Conservation (phyloP, 35 echinoderm and acorn worm genomes). For the Apostichopus japonicus region DNA sequence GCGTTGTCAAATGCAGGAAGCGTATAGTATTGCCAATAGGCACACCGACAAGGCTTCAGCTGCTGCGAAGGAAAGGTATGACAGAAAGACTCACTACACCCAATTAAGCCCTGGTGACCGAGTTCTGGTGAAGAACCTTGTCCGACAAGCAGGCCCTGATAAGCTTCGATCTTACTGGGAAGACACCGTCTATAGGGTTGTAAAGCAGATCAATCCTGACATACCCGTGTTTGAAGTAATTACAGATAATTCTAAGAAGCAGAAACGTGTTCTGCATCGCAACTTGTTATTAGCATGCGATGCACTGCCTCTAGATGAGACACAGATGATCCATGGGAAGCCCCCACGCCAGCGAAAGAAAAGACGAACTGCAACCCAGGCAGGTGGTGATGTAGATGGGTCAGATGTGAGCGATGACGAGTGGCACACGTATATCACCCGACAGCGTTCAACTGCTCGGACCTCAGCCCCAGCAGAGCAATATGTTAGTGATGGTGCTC, state of each 20-base stretch:
- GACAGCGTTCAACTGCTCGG: neutral
- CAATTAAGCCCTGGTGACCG: too few species aligned
- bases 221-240: slow-evolving; percentile 71
- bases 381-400: too few species aligned
- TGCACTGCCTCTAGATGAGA: too few species aligned
- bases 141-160: too few species aligned
- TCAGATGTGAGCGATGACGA: slow-evolving; percentile 17
- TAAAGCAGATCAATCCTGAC: slow-evolving; percentile 48
- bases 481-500: neutral
- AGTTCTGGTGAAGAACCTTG: too few species aligned
- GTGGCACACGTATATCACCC: too few species aligned
- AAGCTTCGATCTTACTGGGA: slow-evolving; percentile 74
- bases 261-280: too few species aligned
- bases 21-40: slow-evolving; percentile 46
- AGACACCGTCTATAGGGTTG: slow-evolving; percentile 41
- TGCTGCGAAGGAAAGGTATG: slow-evolving; percentile 1
- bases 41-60: neutral
- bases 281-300: too few species aligned
- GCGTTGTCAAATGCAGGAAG: slow-evolving; percentile 66
- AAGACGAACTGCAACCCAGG: too few species aligned
- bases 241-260: slow-evolving; percentile 41
- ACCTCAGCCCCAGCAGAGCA: neutral
- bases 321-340: too few species aligned
- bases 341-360: too few species aligned
- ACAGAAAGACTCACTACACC: slow-evolving; percentile 22